Evolutionary conservation across 2,113 vertebrate species (phyloP), one percentile per base, ranked within the genome.

Genomic region (Holacanthus passer): DNA sequence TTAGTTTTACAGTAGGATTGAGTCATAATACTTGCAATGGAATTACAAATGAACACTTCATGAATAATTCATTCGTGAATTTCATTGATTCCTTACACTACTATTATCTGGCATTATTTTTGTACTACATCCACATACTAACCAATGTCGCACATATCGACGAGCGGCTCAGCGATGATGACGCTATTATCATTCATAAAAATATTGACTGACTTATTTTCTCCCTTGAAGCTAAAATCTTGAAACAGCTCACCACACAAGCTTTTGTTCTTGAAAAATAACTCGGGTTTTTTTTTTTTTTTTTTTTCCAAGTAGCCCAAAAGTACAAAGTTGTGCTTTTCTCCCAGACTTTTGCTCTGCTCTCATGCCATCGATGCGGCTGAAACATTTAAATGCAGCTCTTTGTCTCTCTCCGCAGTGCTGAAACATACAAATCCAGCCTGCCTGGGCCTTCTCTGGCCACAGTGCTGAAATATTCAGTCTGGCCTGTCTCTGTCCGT

Each of bases 401-500:
- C 8, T 60, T 12, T 32, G 9, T 41, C 53, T 62, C 27, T 62
- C 12, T 62, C 52, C 53, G 11, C 59, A 11, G 32, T 68, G 2
- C 69, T 79, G 43, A 56, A 66, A 71, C 62, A 58, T 11, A 41
- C 20, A 24, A 16, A 32, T 19, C 27, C 7, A 27, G 13, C 0
- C 4, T 35, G 1, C 19, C 0, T 56, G 17, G 31, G 8, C 16
- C 27, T 58, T 32, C 82, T 59, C 74, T 85, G 20, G 71, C 52
- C 79, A 24, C 77, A 70, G 73, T 81, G 55, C 56, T 65, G n/a
- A 60, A 88, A 79, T 11, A 37, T 13, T 68, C 27, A 67, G 53
- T 10, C 5, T 41, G 39, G 5, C 11, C 39, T 12, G 39, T 29
- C 81, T 56, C 77, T 84, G 13, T 73, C 50, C 77, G 14, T 84